Evolutionary conservation across 2,797 vertebrate species (phyloP).

Genomic region (Halcyon badia): DNA sequence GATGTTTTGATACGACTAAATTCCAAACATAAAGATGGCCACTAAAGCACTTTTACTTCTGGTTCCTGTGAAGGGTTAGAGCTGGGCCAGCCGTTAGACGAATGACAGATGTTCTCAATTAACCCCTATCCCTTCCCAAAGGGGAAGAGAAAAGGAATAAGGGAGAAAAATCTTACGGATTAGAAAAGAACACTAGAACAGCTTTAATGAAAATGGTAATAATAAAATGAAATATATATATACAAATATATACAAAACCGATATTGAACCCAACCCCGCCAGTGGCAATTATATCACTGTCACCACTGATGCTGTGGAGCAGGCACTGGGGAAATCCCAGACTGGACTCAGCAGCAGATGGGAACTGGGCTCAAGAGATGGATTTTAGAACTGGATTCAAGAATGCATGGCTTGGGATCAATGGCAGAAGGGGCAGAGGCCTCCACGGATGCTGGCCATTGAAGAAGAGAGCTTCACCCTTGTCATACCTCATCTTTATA

Average conservation of each 20-base stretch:
- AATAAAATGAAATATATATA: background rate
- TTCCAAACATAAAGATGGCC: background rate
- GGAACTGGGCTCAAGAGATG: background rate
- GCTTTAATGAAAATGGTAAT: background rate
- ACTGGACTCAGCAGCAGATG: background rate
- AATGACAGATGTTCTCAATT: background rate
- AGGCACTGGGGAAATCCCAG: background rate
- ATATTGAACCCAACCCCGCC: background rate
- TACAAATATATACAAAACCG: background rate
- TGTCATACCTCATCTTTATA: no score
- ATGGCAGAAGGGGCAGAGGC: no score
- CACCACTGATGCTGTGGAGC: background rate
- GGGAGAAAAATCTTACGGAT: background rate
- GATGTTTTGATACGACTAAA: background rate
- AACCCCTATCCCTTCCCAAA: background rate
- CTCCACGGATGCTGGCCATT: no score
- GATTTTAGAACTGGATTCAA: background rate
- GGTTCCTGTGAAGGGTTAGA: background rate
- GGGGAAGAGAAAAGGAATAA: background rate
- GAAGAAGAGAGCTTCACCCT: no score
- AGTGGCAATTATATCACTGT: background rate
- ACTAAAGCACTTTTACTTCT: background rate
- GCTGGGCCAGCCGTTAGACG: background rate
- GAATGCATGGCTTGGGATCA: no score
- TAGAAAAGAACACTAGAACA: background rate